phyloP scores from a whole-genome alignment of 2,113 vertebrate genomes.

The Pterocles burchelli region DNA sequence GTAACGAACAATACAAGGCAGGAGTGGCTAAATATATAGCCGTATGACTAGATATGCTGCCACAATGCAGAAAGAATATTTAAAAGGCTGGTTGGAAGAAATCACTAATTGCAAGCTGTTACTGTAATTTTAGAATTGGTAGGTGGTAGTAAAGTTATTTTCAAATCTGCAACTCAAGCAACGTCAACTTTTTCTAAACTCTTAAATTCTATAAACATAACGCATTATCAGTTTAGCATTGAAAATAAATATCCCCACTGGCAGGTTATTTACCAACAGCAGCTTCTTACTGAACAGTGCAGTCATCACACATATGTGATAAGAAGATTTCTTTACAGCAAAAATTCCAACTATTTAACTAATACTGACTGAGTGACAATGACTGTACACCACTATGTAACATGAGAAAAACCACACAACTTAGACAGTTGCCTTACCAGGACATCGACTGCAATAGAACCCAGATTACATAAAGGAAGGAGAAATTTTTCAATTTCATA shows the following conservation, averaged over 20 bases:
- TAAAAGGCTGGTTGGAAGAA: not conserved
- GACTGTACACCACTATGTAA: not conserved
- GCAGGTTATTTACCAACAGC: not conserved
- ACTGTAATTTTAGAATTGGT: not conserved
- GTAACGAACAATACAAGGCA: not conserved
- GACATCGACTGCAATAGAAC: not conserved
- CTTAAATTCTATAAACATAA: not conserved
- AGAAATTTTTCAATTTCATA: not conserved
- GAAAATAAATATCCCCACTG: not conserved
- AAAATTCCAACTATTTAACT: not conserved
- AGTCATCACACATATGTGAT: not conserved
- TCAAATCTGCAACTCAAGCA: not conserved
- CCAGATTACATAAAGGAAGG: not conserved
- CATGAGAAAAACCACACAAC: not conserved
- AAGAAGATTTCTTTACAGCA: not conserved
- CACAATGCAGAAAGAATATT: not conserved
- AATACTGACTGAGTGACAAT: not conserved
- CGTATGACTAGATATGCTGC: not conserved
- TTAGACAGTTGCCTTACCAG: not conserved
- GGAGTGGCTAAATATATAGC: not conserved
- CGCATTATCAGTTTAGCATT: accelerated
- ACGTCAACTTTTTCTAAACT: not conserved
- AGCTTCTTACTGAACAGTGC: not conserved
- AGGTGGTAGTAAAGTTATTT: not conserved
- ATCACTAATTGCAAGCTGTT: not conserved